These are phyloP conservation scores for Clarias pachynema DNA, from an alignment of 2,797 vertebrate genomes.

Conservation along the genomic window DNA sequence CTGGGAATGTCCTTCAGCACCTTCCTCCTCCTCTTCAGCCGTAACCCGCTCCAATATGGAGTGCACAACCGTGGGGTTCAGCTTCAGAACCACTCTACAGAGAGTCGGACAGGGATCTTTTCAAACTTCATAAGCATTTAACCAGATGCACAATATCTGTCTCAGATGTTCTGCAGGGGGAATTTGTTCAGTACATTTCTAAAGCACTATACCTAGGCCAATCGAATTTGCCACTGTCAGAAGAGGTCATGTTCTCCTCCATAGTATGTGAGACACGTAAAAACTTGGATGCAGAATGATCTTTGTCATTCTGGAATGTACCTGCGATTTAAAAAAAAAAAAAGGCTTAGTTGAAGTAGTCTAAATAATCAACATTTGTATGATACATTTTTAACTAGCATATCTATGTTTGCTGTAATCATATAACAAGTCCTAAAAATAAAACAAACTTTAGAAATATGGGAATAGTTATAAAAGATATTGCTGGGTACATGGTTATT, in stretches of 20 bases:
- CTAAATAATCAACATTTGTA: background rate
- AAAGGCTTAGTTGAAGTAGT: background rate
- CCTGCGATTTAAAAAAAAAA: constrained; percentile 69
- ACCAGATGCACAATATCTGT: background rate
- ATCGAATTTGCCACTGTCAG: constrained; percentile 91
- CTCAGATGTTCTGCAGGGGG: background rate
- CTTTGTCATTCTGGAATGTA: constrained; percentile 87
- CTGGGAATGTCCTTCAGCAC: constrained; percentile 84
- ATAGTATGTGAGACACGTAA: constrained; percentile 87
- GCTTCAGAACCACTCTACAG: constrained; percentile 88
- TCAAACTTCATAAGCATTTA: background rate
- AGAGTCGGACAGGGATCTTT: background rate
- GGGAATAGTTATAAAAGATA: background rate
- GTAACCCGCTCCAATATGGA: constrained; percentile 94
- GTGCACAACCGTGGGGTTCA: constrained; percentile 91
- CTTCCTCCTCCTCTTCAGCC: constrained; percentile 86
- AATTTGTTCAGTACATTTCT: background rate
- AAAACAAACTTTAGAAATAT: background rate
- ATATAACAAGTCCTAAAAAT: background rate
- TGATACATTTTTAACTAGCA: background rate
- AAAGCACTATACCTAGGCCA: constrained; percentile 85
- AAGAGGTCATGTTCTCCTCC: constrained; percentile 87
- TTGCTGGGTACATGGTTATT: background rate
- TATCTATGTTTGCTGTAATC: background rate
- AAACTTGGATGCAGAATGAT: constrained; percentile 77